Conservation (phyloP, 2,888 invertebrate species). For the Taenaris catops region DNA sequence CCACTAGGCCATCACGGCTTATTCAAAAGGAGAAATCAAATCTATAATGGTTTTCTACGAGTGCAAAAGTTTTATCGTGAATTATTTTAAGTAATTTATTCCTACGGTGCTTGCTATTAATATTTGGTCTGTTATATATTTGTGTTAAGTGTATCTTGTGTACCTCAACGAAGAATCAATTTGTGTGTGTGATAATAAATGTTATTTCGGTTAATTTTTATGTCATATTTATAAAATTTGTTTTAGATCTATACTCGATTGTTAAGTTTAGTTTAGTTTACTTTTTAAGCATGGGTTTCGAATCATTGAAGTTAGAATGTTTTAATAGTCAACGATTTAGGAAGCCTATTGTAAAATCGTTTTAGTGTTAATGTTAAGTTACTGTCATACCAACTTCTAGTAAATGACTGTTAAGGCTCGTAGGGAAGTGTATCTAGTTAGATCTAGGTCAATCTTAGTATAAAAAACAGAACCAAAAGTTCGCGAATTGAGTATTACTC, state of each 20-base stretch:
- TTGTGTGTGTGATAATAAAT: conserved; percentile 41
- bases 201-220: conserved; percentile 31
- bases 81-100: conserved; percentile 52
- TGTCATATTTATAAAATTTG: conserved; percentile 35
- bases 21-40: no score
- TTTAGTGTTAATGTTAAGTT: conserved; percentile 40
- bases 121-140: conserved; percentile 54
- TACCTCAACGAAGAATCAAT: conserved; percentile 58
- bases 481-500: conserved; percentile 56
- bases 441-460: conserved; percentile 49
- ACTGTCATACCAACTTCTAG: conserved; percentile 43
- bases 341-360: conserved; percentile 40
- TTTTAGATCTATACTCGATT: conserved; percentile 44
- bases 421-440: conserved; percentile 60
- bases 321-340: conserved; percentile 48
- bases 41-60: conserved; percentile 52
- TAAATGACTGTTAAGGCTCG: conserved; percentile 63
- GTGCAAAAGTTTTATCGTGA: conserved; percentile 61
- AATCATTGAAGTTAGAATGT: conserved; percentile 59
- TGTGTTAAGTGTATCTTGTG: conserved; percentile 44
- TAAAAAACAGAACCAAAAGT: conserved; percentile 56
- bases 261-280: conserved; percentile 44
- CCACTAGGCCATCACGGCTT: no score
- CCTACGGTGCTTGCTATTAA: conserved; percentile 74
- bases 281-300: conserved; percentile 51